Evolutionary conservation across 2,113 vertebrate species (phyloP).

Genomic region (Petroica traversi): DNA sequence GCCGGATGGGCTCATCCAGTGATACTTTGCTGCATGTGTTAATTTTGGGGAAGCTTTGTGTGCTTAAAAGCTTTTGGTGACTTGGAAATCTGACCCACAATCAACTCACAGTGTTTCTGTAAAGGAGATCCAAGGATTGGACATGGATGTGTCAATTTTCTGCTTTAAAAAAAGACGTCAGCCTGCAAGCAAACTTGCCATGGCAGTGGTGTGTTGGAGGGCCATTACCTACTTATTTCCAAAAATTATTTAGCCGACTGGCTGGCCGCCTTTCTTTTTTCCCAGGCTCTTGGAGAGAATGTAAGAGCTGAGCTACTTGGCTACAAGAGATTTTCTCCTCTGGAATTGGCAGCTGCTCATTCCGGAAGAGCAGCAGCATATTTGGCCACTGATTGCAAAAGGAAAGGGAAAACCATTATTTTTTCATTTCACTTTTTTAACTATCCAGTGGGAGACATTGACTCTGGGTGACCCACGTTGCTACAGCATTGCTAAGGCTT

Average conservation of each 20-base stretch:
- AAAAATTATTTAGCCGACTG: background rate
- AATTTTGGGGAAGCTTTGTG: background rate
- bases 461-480: constrained; percentile 45
- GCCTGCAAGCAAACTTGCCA: background rate
- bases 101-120: background rate
- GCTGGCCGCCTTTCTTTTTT: constrained; percentile 16
- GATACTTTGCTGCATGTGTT: background rate
- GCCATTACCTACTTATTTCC: background rate
- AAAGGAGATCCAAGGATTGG: background rate
- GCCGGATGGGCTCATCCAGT: background rate
- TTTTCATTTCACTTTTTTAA: constrained; percentile 69
- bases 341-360: constrained; percentile 53
- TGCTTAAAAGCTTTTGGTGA: background rate
- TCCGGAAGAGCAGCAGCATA: constrained; percentile 40
- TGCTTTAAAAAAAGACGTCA: background rate
- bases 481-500: constrained; percentile 36
- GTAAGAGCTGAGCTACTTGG: constrained; percentile 55
- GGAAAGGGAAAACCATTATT: constrained; percentile 72
- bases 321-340: constrained; percentile 48
- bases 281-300: constrained; percentile 48
- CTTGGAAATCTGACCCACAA: background rate
- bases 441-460: constrained; percentile 68
- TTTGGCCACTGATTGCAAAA: constrained; percentile 59
- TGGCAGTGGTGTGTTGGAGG: background rate
- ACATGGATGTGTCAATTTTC: background rate